Conservation (phyloP, 2,888 invertebrate genomes). For the Drepanosiphum platanoidis region DNA sequence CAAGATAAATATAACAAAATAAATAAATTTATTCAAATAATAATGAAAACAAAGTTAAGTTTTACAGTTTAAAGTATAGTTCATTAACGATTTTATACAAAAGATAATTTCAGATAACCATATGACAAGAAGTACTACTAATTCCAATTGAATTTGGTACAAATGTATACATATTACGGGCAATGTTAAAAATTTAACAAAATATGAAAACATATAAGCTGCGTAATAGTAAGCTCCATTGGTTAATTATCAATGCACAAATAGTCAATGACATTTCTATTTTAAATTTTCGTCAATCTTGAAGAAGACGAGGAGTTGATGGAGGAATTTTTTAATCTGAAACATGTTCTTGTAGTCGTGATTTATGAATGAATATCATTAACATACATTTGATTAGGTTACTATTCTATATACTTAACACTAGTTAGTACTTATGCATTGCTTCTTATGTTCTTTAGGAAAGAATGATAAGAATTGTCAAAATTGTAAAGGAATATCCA, state of each 20-base stretch:
- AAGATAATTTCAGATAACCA: neutral
- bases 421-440: too few species aligned
- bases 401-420: too few species aligned
- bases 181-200: neutral
- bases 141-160: neutral
- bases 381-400: too few species aligned
- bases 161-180: neutral
- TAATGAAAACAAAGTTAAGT: neutral
- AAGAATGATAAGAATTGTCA: too few species aligned
- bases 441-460: too few species aligned
- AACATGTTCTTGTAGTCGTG: too few species aligned
- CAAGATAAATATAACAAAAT: conserved; percentile 1
- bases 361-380: too few species aligned
- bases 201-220: neutral
- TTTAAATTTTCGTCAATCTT: neutral
- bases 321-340: too few species aligned
- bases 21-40: neutral
- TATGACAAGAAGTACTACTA: neutral
- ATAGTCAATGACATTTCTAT: neutral
- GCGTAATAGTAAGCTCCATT: too few species aligned
- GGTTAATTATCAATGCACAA: too few species aligned
- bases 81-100: conserved; percentile 22
- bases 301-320: too few species aligned
- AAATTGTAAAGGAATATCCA: neutral
- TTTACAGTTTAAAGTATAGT: neutral